phyloP scores from a whole-genome alignment of 2,797 vertebrate genomes.

The Semotilus atromaculatus region DNA sequence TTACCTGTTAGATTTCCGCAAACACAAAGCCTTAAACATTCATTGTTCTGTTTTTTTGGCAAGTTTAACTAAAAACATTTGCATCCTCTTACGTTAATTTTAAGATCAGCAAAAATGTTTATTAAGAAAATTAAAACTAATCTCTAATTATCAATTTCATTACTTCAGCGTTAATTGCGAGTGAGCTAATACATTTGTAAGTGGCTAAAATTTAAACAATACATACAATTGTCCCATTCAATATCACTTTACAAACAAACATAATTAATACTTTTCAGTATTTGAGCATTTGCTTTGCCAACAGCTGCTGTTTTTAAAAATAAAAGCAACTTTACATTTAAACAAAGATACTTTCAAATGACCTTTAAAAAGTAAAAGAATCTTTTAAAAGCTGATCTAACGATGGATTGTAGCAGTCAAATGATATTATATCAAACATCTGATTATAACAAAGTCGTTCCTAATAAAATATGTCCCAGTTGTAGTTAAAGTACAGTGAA shows the following conservation, averaged over 20 bases:
- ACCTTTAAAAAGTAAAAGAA: not conserved
- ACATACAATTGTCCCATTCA: not conserved
- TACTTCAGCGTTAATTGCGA: not conserved
- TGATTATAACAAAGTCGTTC: slow-evolving; percentile 7
- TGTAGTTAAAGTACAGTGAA: slow-evolving; percentile 12
- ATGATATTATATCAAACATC: not conserved
- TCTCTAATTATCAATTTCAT: not conserved
- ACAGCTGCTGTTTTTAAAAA: not conserved
- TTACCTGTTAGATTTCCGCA: not conserved
- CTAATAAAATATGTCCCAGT: slow-evolving; percentile 4
- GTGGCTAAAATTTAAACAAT: not conserved
- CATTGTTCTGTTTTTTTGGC: no score
- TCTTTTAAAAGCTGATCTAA: not conserved
- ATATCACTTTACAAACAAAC: not conserved
- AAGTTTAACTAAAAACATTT: not conserved
- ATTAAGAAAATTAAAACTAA: not conserved
- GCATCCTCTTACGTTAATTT: not conserved
- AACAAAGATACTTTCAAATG: not conserved
- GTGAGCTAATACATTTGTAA: not conserved
- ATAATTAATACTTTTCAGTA: not conserved
- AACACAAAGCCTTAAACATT: not conserved
- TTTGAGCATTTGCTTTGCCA: not conserved
- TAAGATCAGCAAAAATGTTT: not conserved
- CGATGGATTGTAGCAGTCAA: not conserved
- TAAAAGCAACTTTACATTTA: slow-evolving; percentile 22